Evolutionary conservation across 2,113 vertebrate species (phyloP).

Genomic region (Dipodomys stephensi): DNA sequence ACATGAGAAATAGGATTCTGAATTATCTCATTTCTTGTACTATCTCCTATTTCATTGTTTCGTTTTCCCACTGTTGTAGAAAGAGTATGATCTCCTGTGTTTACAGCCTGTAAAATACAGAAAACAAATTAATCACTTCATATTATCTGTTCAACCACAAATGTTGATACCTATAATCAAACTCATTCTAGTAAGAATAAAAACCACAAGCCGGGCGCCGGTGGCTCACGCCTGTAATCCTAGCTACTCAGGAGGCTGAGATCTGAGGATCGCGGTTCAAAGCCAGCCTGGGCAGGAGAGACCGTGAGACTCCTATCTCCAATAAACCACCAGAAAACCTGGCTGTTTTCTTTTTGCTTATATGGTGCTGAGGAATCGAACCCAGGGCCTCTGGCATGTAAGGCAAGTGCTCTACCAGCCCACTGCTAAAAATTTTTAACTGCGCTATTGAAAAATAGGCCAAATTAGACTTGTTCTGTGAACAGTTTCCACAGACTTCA

Average conservation of each 20-base stretch:
- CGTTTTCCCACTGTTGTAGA: constrained; percentile 53
- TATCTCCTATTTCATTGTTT: constrained; percentile 59
- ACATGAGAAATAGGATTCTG: constrained; percentile 52
- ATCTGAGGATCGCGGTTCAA: too few species aligned
- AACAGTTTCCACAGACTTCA: neutral
- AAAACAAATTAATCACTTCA: constrained; percentile 50
- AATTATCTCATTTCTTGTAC: constrained; percentile 60
- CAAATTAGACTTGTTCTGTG: neutral
- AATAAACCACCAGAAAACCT: too few species aligned
- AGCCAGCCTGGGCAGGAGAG: too few species aligned
- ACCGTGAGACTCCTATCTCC: too few species aligned
- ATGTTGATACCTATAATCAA: constrained; percentile 39
- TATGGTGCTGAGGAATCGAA: too few species aligned
- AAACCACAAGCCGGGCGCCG: too few species aligned
- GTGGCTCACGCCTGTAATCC: too few species aligned
- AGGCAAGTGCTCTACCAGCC: too few species aligned
- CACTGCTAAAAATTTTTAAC: neutral
- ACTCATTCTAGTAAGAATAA: constrained; percentile 55
- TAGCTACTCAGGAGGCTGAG: too few species aligned
- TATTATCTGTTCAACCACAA: constrained; percentile 56
- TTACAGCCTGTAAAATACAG: constrained; percentile 75
- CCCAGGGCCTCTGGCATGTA: too few species aligned
- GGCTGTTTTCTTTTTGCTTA: too few species aligned
- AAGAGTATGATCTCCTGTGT: constrained; percentile 61
- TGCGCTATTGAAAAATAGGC: neutral